Evolutionary conservation across 2,797 vertebrate species (phyloP).

Genomic region (Pelodytes ibericus): DNA sequence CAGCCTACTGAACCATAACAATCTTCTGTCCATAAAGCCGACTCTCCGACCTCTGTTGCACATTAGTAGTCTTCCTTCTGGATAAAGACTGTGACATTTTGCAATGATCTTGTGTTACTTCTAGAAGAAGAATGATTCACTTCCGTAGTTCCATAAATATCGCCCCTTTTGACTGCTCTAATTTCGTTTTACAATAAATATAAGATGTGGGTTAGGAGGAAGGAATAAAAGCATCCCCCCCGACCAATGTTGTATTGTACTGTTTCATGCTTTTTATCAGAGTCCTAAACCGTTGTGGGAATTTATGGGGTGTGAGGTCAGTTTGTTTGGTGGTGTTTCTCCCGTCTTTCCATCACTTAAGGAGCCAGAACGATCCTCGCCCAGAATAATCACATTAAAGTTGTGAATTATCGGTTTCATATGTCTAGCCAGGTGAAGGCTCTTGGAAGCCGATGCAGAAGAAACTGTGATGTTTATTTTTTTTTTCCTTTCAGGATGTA

Average conservation of each 20-base stretch:
- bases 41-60: too few relatives aligned
- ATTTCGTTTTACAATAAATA: constrained; percentile 53
- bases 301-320: constrained; percentile 52
- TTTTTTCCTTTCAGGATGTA: constrained; percentile 34
- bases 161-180: constrained; percentile 31
- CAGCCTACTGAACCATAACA: too few relatives aligned
- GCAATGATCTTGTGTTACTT: constrained; percentile 17
- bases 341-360: constrained; percentile 48
- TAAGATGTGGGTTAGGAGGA: constrained; percentile 11
- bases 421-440: constrained; percentile 28
- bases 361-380: constrained; percentile 45
- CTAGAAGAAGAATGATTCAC: constrained; percentile 41
- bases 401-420: constrained; percentile 50
- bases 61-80: not conserved
- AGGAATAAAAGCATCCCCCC: too few relatives aligned
- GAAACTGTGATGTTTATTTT: constrained; percentile 24
- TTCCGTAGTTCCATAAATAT: constrained; percentile 52
- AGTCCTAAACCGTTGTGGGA: constrained; percentile 34
- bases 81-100: constrained; percentile 7
- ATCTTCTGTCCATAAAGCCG: too few relatives aligned
- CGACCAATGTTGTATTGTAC: constrained; percentile 37
- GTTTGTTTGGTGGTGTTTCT: constrained; percentile 17
- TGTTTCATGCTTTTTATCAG: constrained; percentile 40
- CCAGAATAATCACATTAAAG: constrained; percentile 48
- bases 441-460: constrained; percentile 20